A percentile compares a stretch with the other conserved stretches of the same genome.
These are phyloP conservation scores for Caenorhabditis doughertyi DNA, from an alignment of 2,888 invertebrate species.

Conservation along the genomic window DNA sequence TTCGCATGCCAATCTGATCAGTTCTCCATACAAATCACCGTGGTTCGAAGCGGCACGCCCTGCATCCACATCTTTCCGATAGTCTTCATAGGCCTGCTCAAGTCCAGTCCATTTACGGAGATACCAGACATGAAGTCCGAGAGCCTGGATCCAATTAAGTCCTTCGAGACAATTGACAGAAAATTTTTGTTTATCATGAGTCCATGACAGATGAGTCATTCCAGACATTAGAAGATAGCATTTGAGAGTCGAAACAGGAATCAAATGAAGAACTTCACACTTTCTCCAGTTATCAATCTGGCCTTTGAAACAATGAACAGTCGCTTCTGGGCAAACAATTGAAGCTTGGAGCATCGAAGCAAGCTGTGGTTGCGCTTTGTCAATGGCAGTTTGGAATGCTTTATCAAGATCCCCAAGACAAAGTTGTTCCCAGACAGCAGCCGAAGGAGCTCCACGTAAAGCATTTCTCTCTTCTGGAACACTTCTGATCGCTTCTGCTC, in stretches of 20 bases:
- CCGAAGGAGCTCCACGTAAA: constrained; percentile 2
- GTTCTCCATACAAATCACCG: constrained; percentile 61
- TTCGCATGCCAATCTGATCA: constrained; percentile 66
- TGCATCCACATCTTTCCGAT: constrained; percentile 52
- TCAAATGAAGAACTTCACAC: constrained; percentile 45
- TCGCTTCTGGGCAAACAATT: constrained; percentile 64
- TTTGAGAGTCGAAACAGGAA: constrained; percentile 60
- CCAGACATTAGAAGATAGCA: constrained; percentile 72
- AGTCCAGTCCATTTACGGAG: constrained; percentile 63
- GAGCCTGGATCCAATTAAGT: constrained; percentile 69
- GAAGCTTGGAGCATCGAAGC: constrained; percentile 64
- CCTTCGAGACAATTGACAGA: constrained; percentile 69
- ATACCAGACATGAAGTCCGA: constrained; percentile 71
- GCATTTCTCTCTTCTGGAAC: not conserved
- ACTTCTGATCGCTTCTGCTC: constrained; percentile 30
- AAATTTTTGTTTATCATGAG: constrained; percentile 33
- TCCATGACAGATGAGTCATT: constrained; percentile 50
- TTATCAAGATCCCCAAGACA: constrained; percentile 65
- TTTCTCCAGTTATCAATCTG: constrained; percentile 66
- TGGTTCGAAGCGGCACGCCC: constrained; percentile 51
- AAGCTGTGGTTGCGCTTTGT: constrained; percentile 51
- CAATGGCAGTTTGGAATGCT: constrained; percentile 57
- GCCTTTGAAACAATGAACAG: constrained; percentile 35
- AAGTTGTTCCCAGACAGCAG: constrained; percentile 64
- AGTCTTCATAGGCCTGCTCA: constrained; percentile 60